phyloP scores from a whole-genome alignment of 2,113 vertebrate species.

The Sylvietta virens region DNA sequence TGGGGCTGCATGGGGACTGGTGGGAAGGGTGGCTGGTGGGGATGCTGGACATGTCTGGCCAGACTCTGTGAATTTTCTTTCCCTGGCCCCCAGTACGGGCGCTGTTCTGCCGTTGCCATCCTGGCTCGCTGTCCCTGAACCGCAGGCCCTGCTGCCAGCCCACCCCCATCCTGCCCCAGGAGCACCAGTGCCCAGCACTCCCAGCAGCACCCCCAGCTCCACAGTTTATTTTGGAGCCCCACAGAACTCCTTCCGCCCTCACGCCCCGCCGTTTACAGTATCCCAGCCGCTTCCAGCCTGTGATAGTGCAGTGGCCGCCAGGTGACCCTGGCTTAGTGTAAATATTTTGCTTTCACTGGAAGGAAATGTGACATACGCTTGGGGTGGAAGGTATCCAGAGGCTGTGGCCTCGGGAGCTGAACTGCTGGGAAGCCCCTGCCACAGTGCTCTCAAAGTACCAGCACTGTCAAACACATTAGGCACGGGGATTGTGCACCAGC shows the following conservation, averaged over 20 bases:
- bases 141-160: not conserved
- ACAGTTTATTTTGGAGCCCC: not conserved
- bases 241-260: not conserved
- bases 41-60: rapidly evolving
- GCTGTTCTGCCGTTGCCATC: not conserved
- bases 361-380: constrained; percentile 62
- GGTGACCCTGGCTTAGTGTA: constrained; percentile 57
- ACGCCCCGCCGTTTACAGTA: not conserved
- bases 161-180: rapidly evolving
- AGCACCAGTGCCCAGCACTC: not conserved
- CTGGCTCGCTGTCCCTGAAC: rapidly evolving
- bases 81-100: rapidly evolving
- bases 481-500: rapidly evolving
- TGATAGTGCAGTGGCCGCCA: constrained; percentile 11
- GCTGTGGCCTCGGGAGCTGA: not conserved
- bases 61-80: not conserved
- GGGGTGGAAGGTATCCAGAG: constrained; percentile 62
- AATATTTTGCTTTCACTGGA: constrained; percentile 65
- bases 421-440: not conserved
- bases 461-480: not conserved
- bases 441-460: not conserved
- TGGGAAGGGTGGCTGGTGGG: not conserved
- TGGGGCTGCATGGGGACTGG: rapidly evolving
- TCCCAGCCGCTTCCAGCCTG: constrained; percentile 2
- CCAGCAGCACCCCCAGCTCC: not conserved